These are phyloP conservation scores for Nilaparvata lugens DNA, from an alignment of 1,140 invertebrate genomes.

Conservation along the genomic window DNA sequence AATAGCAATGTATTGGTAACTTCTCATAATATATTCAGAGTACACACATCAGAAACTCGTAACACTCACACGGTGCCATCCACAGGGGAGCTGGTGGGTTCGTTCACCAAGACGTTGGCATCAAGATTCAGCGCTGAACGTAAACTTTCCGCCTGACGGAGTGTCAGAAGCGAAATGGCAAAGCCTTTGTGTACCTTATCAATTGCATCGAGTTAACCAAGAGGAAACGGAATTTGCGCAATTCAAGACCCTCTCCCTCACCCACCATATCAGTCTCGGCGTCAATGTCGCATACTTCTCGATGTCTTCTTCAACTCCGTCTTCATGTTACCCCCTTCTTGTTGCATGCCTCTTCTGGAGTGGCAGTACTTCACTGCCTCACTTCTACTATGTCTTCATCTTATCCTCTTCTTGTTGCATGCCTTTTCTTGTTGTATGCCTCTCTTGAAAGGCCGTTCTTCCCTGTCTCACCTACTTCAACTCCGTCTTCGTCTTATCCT, in stretches of 20 bases:
- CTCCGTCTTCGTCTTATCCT: no score
- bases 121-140: background rate
- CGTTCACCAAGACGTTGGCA: background rate
- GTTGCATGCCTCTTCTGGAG: no score
- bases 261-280: background rate
- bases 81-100: background rate
- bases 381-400: no score
- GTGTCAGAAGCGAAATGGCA: background rate
- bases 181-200: conserved; percentile 2
- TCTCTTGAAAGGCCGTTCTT: no score
- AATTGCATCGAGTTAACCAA: conserved; percentile 4
- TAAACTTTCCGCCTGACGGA: background rate
- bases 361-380: no score
- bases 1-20: no score
- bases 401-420: no score
- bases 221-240: background rate
- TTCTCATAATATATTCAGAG: no score
- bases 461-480: no score
- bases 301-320: background rate
- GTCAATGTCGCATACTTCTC: background rate
- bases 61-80: background rate
- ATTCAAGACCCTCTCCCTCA: background rate
- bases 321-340: no score
- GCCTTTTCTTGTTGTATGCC: no score
- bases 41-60: no score